Evolutionary conservation across 2,113 vertebrate genomes (phyloP), one percentile per base, ranked within the genome.

Genomic region (Brachyhypopomus occidentalis): DNA sequence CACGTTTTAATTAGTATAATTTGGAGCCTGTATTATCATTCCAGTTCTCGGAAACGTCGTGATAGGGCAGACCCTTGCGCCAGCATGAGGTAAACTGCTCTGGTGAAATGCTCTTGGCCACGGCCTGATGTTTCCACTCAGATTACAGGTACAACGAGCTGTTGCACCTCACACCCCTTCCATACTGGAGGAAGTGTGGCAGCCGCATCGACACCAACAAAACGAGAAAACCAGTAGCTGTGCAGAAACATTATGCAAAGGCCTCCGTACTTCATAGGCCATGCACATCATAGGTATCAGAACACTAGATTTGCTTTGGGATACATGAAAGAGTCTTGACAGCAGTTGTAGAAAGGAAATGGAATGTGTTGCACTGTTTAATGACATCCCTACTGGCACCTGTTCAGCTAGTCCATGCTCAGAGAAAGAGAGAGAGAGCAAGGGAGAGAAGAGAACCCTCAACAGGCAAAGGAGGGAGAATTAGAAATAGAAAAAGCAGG

Each of bases 341-440:
- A 60, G n/a, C 19, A 20, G 36, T 81, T 22, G 59, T 25, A 22
- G 56, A n/a, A 67, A 72, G 71, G 72, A 75, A 77, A 72, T 78
- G 72, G 36, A 73, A 73, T 16, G 69, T 36, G 25, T 36, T 56
- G 83, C 52, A 27, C 38, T 76, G 72, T 80, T 72, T 84, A 84
- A 78, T 69, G 75, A 85, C 48, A 78, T 80, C 72, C 77, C 83
- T 14, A 58, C 3, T 5, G 30, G 41, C 78, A 69, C 75, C 66
- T 77, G 73, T 81, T 70, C 69, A 30, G 23, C 22, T 23, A 52
- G 27, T 2, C 25, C 30, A 8, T 56, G 34, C 38, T 59, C 5
- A 75, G 52, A 67, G 55, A 60, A 55, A 69, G 36, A 9, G 30
- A 62, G 71, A 34, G 38, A 67, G 77, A 11, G 23, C 3, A 30